Evolutionary conservation across 2,797 vertebrate species (phyloP).

Genomic region (Clarias fuscus): DNA sequence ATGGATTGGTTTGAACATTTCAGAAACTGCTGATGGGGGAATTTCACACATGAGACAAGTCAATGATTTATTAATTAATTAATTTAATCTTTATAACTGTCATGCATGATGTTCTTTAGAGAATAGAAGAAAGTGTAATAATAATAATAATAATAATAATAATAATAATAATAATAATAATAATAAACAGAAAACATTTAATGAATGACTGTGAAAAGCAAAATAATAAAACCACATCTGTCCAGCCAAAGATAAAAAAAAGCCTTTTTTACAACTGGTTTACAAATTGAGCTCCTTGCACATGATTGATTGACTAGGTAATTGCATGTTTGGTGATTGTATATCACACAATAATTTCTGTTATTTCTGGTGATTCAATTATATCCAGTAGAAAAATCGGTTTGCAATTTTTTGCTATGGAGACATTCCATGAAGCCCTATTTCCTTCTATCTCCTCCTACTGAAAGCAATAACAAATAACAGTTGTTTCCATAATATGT

Average conservation of each 20-base stretch:
- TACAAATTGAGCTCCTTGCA: not conserved
- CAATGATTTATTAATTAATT: no score
- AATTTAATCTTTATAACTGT: no score
- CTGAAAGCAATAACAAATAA: no score
- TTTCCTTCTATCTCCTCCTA: no score
- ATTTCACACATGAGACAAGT: no score
- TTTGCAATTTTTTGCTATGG: not conserved
- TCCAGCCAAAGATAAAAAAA: not conserved
- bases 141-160: no score
- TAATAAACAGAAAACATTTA: not conserved
- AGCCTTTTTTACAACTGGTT: not conserved
- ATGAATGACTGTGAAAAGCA: not conserved
- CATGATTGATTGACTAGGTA: not conserved
- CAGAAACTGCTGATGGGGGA: no score
- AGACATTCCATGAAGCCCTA: not conserved
- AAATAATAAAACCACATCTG: not conserved
- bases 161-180: not conserved
- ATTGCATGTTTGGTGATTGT: not conserved
- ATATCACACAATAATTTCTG: not conserved
- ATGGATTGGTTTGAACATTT: no score
- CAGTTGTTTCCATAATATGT: no score
- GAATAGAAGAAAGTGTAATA: not conserved
- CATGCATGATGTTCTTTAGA: not conserved
- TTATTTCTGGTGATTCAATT: not conserved
- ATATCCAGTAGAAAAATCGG: not conserved